Evolutionary conservation across 1,140 invertebrate genomes (phyloP), one percentile per base, ranked within the genome.

Genomic region (Drosophila rhopaloa): DNA sequence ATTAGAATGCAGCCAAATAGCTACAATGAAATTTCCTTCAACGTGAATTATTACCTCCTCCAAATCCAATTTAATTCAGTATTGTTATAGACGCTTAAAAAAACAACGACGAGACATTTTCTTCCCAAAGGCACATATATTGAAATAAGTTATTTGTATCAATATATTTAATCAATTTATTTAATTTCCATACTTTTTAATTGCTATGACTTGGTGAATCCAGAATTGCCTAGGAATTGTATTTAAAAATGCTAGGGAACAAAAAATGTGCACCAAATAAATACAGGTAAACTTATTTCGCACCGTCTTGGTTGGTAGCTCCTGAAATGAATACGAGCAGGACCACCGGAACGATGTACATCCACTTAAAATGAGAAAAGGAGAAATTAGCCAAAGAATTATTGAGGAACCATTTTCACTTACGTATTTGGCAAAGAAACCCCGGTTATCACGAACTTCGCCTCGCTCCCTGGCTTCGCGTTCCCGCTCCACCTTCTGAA

Each of bases 371-470:
- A n/a, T 29, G 43, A 68, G 50, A 72, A 65, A 62, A 48, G 41
- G 48, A 54, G 51, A 47, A 46, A 95, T 41, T 27, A 14, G 19
- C 5, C 29, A 40, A 9, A 2, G 9, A 0, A n/a, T 16, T 37
- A 24, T n/a, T 24, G 9, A 0, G 10, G 11, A 8, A 40, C 5
- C 37, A 14, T 3, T 7, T 41, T 1, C 0, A 95, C 97, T 96
- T 95, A 98, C 97, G 94, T 99, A 99, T 98, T 98, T 99, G 1
- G 97, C 97, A 82, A 99, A 95, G 92, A 99, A 99, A 51, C 97
- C 98, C 88, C 97, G 94, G 92, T 98, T 98, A 91, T 99, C 98
- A 92, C 97, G 97, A 54, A 96, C 94, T 82, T 98, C 97, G 32
- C 97, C 98, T 76, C 97, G 96, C 91, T 98, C 96, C 80, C 97